Percentiles rank a stretch among this genome's conserved stretches.
phyloP scores from a whole-genome alignment of 2,113 vertebrate species.

The cattle (Bos taurus) region ARS-UCD2.0 NC_037332.1:69859001-69859500 shows the following conservation, averaged over 20 bases:
- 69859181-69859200: not conserved
- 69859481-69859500: not conserved
- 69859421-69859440: not conserved
- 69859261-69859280: not conserved
- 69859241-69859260: not conserved
- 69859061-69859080: not conserved
- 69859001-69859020: not conserved
- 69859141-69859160: not conserved
- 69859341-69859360: not conserved
- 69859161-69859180: not conserved
- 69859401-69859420: not conserved
- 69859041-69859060: not conserved
- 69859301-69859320: not conserved
- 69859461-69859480: not conserved
- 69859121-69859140: not conserved
- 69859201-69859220: not conserved
- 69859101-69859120: rapidly evolving
- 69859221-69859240: not conserved
- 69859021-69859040: not conserved
- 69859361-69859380: not conserved
- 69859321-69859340: not conserved
- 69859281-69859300: not conserved
- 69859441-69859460: not conserved
- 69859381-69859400: not conserved
- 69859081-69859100: not conserved